These are phyloP conservation scores for Epinotia demarniana DNA, from an alignment of 2,888 invertebrate species.

Conservation along the genomic window DNA sequence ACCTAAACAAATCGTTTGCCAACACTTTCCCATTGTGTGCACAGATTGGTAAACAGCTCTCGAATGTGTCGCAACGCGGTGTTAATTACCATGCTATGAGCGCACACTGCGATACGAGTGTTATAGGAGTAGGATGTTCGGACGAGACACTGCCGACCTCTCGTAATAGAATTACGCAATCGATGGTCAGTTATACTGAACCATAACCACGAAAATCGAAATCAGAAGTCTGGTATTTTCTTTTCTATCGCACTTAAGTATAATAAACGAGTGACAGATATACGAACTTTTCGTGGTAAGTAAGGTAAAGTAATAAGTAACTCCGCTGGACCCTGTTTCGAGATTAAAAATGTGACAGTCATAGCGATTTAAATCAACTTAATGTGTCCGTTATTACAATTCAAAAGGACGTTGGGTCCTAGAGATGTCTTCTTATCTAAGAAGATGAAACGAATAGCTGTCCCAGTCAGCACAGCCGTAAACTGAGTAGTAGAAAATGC, in stretches of 20 bases:
- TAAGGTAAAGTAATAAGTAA: too few species aligned
- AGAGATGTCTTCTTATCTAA: background rate
- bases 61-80: constrained; percentile 33
- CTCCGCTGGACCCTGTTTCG: background rate
- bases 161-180: background rate
- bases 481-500: too few species aligned
- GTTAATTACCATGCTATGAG: constrained; percentile 25
- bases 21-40: constrained; percentile 33
- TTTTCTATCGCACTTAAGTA: too few species aligned
- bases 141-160: background rate
- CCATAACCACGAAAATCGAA: too few species aligned
- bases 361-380: too few species aligned
- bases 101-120: constrained; percentile 1
- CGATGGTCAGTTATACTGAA: background rate
- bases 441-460: background rate
- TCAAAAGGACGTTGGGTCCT: background rate
- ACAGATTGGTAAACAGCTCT: constrained; percentile 40
- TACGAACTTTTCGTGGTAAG: too few species aligned
- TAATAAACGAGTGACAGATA: too few species aligned
- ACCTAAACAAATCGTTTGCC: constrained; percentile 14
- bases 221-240: too few species aligned
- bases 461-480: too few species aligned
- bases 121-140: background rate
- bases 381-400: background rate
- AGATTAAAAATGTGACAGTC: background rate